Evolutionary conservation across 2,888 invertebrate genomes (phyloP).

Genomic region (Thalpophila matura): DNA sequence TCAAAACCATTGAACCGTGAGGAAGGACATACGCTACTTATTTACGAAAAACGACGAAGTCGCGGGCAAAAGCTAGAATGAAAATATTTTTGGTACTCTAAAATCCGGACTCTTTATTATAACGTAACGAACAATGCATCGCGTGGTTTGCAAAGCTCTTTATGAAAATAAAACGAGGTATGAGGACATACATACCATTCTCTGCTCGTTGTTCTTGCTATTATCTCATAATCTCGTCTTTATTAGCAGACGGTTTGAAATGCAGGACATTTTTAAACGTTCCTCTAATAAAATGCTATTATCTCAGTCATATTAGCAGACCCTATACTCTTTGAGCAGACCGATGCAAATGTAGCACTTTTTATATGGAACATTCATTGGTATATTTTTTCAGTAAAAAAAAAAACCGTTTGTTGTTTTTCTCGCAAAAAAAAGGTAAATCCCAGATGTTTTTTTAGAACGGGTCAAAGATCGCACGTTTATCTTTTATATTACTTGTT

Average conservation of each 20-base stretch:
- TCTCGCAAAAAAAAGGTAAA: not conserved
- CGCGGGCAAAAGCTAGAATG: too few species aligned
- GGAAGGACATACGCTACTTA: too few species aligned
- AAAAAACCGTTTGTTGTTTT: not conserved
- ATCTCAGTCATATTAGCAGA: not conserved
- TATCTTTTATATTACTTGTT: not conserved
- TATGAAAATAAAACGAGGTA: conserved; percentile 21
- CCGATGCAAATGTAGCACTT: not conserved
- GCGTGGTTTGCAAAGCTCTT: conserved; percentile 28
- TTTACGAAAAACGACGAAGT: too few species aligned
- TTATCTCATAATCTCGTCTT: conserved; percentile 40
- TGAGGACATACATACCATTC: conserved; percentile 14
- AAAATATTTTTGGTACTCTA: conserved; percentile 11
- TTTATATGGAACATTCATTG: not conserved
- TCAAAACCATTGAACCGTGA: too few species aligned
- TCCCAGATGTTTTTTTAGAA: conserved; percentile 2
- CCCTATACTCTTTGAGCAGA: too few species aligned
- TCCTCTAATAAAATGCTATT: conserved; percentile 3
- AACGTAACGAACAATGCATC: conserved; percentile 28
- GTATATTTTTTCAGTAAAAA: too few species aligned
- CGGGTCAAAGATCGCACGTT: not conserved
- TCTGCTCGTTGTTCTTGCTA: conserved; percentile 10
- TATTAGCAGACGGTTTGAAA: conserved; percentile 34
- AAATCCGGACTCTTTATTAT: conserved; percentile 22
- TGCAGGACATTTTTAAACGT: conserved; percentile 17